These are phyloP conservation scores for Conus ventricosus DNA, from an alignment of 1,140 invertebrate genomes.

Conservation along the genomic window DNA sequence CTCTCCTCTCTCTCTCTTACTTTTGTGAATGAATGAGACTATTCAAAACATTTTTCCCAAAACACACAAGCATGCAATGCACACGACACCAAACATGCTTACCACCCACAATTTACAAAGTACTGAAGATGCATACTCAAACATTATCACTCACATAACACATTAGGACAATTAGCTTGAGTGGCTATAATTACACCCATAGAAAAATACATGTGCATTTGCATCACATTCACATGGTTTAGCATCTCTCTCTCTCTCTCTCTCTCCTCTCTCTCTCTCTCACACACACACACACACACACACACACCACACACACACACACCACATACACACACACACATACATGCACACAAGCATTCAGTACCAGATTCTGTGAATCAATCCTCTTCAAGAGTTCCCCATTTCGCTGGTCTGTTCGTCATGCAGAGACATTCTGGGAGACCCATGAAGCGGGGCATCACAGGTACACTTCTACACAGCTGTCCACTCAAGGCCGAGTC, in stretches of 20 bases:
- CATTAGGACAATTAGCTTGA: no score
- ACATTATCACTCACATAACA: no score
- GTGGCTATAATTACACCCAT: no score
- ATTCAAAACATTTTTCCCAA: neutral
- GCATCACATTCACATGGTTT: no score
- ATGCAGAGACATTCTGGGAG: neutral
- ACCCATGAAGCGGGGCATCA: neutral
- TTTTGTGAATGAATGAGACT: no score
- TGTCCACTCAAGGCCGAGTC: neutral
- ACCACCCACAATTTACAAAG: neutral
- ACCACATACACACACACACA: no score
- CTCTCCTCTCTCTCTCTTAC: neutral
- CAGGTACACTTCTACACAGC: neutral
- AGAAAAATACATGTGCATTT: no score
- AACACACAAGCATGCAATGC: neutral
- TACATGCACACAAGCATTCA: neutral
- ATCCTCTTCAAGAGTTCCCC: neutral
- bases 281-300: neutral
- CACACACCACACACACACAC: neutral
- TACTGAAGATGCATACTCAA: no score
- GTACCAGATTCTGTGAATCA: conserved; percentile 14
- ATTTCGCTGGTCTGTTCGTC: neutral
- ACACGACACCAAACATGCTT: neutral
- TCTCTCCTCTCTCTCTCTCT: neutral
- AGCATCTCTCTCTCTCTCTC: neutral